Evolutionary conservation across 2,797 vertebrate species (phyloP), one percentile per base, ranked within the genome.

Genomic region (Anabas testudineus): DNA sequence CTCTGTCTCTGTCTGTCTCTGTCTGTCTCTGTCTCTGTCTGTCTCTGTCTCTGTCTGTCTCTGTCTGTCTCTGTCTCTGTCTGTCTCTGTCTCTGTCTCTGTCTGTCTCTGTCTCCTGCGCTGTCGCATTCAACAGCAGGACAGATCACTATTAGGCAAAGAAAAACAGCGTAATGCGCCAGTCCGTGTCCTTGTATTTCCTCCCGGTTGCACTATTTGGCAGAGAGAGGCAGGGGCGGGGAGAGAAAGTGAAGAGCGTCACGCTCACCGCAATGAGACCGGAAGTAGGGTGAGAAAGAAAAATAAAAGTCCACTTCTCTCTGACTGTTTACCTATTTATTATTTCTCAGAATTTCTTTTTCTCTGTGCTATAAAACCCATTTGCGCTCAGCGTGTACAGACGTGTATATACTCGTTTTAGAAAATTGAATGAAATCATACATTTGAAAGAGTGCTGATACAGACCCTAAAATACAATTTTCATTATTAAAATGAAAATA

Each of bases 111-210:
- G 49, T 79, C 73, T 82, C 63, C 53, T 57, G 37, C 45, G 18
- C 79, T 87, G 86, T 86, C 81, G 81, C 84, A 87, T 81, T 86
- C 76, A 80, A 80, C 78, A 74, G 74, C 82, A 81, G 74, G 58
- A 42, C 10, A 64, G 80, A 84, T 81, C 91, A 92, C 80, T 91
- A 91, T 94, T 87, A 76, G 18, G 92, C 92, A 91, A 77, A 80
- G 80, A 76, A 75, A 66, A 52, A 68, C 62, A 82, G 77, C 80
- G 80, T 89, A 85, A 75, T 91, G 88, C 85, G 67, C 73, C 73
- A 79, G 59, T 64, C 76, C 64, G 72, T 57, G 76, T 68, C 75
- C 39, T 22, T 78, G 51, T 48, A 43, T 57, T 73, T 67, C 61
- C 51, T 72, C 43, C 14, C 39, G 19, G 88, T 86, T 82, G 81